Evolutionary conservation across 2,113 vertebrate species (phyloP).

Genomic region (Lonchura striata): DNA sequence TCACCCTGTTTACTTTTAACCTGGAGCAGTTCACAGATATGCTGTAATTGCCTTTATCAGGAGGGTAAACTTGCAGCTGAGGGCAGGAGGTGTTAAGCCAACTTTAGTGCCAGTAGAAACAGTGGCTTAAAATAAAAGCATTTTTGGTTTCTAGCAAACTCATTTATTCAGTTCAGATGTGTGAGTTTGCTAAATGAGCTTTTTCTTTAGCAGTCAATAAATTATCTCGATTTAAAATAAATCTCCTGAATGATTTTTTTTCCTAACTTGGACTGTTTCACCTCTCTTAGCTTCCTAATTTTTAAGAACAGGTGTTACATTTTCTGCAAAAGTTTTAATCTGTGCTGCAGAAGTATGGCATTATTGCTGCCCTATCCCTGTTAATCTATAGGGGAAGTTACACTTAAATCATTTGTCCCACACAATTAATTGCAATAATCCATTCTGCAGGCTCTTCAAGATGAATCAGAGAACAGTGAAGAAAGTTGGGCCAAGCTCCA

Average conservation of each 20-base stretch:
- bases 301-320: neutral
- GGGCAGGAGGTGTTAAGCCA: neutral
- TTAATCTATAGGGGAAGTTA: neutral
- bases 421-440: neutral
- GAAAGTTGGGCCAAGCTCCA: constrained; percentile 75
- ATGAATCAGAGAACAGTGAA: constrained; percentile 72
- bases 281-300: neutral
- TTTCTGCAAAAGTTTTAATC: neutral
- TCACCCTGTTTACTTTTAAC: neutral
- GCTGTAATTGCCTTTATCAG: neutral
- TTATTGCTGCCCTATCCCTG: neutral
- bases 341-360: neutral
- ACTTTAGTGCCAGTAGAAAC: neutral
- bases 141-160: neutral
- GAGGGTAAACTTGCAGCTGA: neutral
- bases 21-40: neutral
- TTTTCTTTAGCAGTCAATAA: neutral
- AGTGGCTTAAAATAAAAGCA: neutral
- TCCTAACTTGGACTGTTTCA: neutral
- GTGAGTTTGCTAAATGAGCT: neutral
- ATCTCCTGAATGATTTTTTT: neutral
- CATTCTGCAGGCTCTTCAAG: constrained; percentile 75
- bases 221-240: neutral
- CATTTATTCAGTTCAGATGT: neutral
- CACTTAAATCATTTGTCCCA: neutral